These are phyloP conservation scores for Halisarca cf. caerulea DNA, from an alignment of 37 sponge, comb jelly and placozoan species.

Conservation along the genomic window DNA sequence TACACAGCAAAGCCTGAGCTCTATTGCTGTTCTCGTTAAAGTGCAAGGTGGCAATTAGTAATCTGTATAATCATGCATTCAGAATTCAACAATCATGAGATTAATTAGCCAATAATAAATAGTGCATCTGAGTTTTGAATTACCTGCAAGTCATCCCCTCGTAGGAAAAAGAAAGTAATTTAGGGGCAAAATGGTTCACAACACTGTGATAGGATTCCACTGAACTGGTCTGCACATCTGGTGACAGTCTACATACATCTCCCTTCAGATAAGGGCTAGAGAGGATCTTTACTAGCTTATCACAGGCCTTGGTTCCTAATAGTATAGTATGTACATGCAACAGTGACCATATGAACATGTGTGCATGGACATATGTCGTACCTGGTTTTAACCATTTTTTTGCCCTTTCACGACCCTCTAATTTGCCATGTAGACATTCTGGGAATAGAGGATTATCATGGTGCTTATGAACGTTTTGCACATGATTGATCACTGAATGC, in stretches of 20 bases:
- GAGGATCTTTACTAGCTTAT: background rate
- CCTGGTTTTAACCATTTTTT: constrained; percentile 55
- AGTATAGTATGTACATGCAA: background rate
- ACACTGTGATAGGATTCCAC: constrained; percentile 65
- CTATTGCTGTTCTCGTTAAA: constrained; percentile 4
- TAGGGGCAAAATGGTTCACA: constrained; percentile 65
- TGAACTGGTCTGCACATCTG: too few relatives aligned
- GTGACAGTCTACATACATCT: constrained; percentile 42
- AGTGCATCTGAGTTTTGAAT: background rate
- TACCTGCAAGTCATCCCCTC: constrained; percentile 26
- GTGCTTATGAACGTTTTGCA: constrained; percentile 52
- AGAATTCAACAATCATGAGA: too few relatives aligned
- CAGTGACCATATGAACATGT: background rate
- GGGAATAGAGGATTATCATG: background rate
- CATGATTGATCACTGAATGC: constrained; percentile 48
- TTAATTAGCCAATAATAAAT: background rate
- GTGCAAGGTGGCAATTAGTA: background rate
- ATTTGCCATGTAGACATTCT: constrained; percentile 34
- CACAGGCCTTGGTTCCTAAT: background rate
- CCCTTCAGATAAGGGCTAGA: constrained; percentile 6
- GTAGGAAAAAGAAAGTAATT: constrained; percentile 54
- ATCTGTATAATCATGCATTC: too few relatives aligned
- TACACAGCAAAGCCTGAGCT: background rate
- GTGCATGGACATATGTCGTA: constrained; percentile 1
- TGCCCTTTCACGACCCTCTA: too few relatives aligned